Evolutionary conservation across 1,140 invertebrate genomes (phyloP), one percentile per base, ranked within the genome.

Genomic region (Cardiocondyla obscurior): DNA sequence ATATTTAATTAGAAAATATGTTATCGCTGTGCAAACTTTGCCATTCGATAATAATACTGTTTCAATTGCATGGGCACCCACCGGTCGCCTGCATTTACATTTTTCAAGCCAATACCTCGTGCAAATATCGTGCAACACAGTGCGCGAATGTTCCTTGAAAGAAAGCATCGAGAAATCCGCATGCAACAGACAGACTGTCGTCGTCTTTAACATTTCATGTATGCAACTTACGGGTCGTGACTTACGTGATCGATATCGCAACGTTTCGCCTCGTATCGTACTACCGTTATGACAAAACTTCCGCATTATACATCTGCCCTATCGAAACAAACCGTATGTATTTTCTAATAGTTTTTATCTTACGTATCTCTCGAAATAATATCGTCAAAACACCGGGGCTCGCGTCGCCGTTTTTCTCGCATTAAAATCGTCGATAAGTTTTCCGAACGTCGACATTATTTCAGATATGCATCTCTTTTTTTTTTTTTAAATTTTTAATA

Each of bases 131-230:
- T 16, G 28, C 49, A 22, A 28, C 57, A 67, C 62, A 44, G 36
- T 12, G 10, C 42, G 25, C 55, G 12, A 51, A 44, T 33, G 36
- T 82, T 64, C 46, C 30, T 55, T 22, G 72, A 46, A 76, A 44
- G 36, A 82, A 64, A 67, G 73, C 42, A 33, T 46, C 60, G 73
- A 53, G 62, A 77, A 79, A 79, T 67, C 46, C 12, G 60, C 74
- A 55, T 79, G 74, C 62, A 79, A 81, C 60, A 65, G 49, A 72
- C 22, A 10, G 82, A 70, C 58, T 72, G 82, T 62, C 69, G 76
- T 69, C 76, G 19, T 69, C 83, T 72, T 85, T 86, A 85, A 84
- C 57, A 62, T 85, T 85, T 85, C 46, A 85, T 86, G 64, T 36
- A 49, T 42, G 30, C 51, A 36, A 73, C 58, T 55, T 64, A 55